phyloP scores from a whole-genome alignment of 2,113 vertebrate species.

The Numenius arquata region DNA sequence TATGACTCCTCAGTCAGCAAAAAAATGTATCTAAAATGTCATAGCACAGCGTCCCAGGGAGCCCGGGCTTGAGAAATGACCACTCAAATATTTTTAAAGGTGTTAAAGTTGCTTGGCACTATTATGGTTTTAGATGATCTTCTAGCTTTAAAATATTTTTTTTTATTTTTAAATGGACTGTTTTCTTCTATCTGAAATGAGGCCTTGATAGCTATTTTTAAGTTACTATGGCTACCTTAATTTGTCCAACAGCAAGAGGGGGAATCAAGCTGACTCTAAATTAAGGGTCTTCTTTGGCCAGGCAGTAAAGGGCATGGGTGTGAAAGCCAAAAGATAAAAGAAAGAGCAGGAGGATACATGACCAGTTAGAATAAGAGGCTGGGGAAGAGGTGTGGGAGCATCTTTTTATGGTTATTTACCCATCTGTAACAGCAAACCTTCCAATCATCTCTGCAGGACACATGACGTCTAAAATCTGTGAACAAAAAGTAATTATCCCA shows the following conservation, averaged over 20 bases:
- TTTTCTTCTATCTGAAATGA: neutral
- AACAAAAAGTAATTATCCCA: conserved; percentile 17
- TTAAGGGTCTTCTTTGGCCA: neutral
- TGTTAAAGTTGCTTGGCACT: neutral
- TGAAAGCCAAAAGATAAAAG: neutral
- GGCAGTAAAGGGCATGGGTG: neutral
- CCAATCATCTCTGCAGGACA: neutral
- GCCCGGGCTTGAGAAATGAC: neutral
- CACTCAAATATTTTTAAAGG: neutral
- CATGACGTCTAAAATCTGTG: neutral
- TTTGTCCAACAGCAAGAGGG: neutral
- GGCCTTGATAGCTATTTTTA: neutral
- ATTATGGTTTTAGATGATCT: neutral
- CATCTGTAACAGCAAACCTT: neutral
- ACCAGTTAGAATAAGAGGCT: neutral
- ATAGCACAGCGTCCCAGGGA: neutral
- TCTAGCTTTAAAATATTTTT: neutral
- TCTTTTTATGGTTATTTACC: neutral
- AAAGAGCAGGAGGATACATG: neutral
- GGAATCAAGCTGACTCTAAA: neutral
- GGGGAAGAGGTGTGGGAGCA: neutral
- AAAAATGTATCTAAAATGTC: neutral
- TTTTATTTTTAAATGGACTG: neutral
- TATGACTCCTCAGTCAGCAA: neutral
- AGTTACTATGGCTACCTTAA: neutral